Percentiles rank a stretch among this genome's conserved stretches.
Evolutionary conservation across 2,888 invertebrate genomes (phyloP).

Genomic region (Synergus laeviventris): DNA sequence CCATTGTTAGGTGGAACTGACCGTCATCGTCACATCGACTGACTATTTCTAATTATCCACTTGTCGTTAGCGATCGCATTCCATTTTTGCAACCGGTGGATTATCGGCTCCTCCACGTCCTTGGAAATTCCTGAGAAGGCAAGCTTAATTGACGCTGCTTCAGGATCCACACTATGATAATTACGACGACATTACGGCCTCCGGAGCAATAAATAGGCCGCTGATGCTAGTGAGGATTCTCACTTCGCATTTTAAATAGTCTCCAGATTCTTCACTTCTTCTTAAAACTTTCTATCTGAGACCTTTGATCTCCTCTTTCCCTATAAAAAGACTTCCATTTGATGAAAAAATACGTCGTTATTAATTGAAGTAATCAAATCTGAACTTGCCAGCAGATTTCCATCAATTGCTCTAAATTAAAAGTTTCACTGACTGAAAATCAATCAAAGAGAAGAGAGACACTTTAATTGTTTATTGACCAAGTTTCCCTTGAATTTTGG

Average conservation of each 20-base stretch:
- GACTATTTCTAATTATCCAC: slow-evolving; percentile 49
- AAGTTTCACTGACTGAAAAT: background rate
- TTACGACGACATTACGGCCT: slow-evolving; percentile 4
- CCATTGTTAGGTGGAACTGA: slow-evolving; percentile 59
- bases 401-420: background rate
- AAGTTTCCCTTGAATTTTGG: background rate
- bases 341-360: too few species aligned
- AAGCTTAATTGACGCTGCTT: slow-evolving; percentile 24
- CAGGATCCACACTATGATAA: slow-evolving; percentile 18
- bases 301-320: too few species aligned
- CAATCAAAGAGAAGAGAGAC: background rate
- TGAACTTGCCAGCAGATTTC: background rate
- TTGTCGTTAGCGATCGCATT: slow-evolving; percentile 45
- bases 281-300: background rate
- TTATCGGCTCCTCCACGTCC: slow-evolving; percentile 31
- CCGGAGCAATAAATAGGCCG: slow-evolving; percentile 1
- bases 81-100: slow-evolving; percentile 25
- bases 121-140: slow-evolving; percentile 28
- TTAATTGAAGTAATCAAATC: background rate
- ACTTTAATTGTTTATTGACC: slow-evolving; percentile 4
- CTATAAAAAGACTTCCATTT: too few species aligned
- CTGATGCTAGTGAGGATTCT: slow-evolving; percentile 2
- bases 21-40: slow-evolving; percentile 55
- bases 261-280: background rate
- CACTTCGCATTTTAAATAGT: background rate